phyloP scores from a whole-genome alignment of 2,888 invertebrate species.

The Baronia brevicornis region DNA sequence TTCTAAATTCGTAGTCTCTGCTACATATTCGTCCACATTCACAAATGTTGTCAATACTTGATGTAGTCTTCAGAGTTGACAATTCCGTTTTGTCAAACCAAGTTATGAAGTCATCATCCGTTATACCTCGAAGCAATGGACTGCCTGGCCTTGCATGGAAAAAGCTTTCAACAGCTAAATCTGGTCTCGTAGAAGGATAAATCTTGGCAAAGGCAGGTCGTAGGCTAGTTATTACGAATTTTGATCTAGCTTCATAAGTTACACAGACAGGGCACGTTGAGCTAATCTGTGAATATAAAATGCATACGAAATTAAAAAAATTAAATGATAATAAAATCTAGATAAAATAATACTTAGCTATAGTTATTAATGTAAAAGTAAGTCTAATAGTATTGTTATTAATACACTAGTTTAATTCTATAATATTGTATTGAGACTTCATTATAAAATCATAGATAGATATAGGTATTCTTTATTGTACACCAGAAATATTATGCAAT shows the following conservation, averaged over 20 bases:
- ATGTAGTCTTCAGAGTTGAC: constrained; percentile 56
- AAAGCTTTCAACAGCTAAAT: constrained; percentile 78
- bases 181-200: constrained; percentile 77
- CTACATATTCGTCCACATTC: constrained; percentile 72
- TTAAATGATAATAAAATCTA: too few species aligned
- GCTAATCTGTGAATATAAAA: constrained; percentile 60
- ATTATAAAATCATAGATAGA: too few species aligned
- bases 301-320: background rate
- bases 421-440: too few species aligned
- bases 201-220: constrained; percentile 79
- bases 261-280: constrained; percentile 78
- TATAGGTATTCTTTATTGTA: too few species aligned
- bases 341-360: too few species aligned
- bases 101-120: constrained; percentile 79
- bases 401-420: too few species aligned
- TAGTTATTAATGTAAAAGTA: too few species aligned
- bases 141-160: constrained; percentile 78
- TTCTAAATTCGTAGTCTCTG: constrained; percentile 58
- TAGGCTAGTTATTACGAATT: constrained; percentile 76
- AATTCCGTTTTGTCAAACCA: constrained; percentile 79
- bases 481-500: too few species aligned
- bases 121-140: constrained; percentile 75
- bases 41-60: constrained; percentile 69
- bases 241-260: constrained; percentile 75
- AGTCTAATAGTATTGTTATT: too few species aligned